Evolutionary conservation across 2,888 invertebrate species (phyloP).

Genomic region (Anoncus sp.): DNA sequence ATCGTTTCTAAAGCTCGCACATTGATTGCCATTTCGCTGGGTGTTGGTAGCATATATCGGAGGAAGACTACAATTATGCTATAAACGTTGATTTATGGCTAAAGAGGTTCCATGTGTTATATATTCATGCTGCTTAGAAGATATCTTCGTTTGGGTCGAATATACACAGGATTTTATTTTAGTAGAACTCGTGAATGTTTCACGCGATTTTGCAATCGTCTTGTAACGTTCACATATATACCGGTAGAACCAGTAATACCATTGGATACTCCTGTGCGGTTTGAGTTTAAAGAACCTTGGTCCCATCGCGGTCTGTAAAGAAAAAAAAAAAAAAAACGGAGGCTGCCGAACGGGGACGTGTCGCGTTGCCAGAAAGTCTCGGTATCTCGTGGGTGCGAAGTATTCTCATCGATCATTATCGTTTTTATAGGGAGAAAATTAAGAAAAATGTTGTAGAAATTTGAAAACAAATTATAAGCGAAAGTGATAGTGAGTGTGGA

Average conservation of each 20-base stretch:
- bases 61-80: not conserved
- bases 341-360: slow-evolving; percentile 28
- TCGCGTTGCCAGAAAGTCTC: slow-evolving; percentile 5
- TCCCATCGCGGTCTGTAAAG: slow-evolving; percentile 14
- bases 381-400: slow-evolving; percentile 9
- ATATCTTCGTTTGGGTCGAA: slow-evolving; percentile 11
- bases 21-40: not conserved
- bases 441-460: not conserved
- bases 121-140: not conserved
- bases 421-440: not conserved
- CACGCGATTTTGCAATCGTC: slow-evolving; percentile 52
- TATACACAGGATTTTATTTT: slow-evolving; percentile 26
- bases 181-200: slow-evolving; percentile 13
- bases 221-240: slow-evolving; percentile 48
- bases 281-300: slow-evolving; percentile 41
- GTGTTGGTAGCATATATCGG: too few relatives aligned
- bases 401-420: not conserved
- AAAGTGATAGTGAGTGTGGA: slow-evolving; percentile 4
- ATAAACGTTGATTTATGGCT: not conserved
- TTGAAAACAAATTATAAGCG: not conserved
- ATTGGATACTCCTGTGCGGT: slow-evolving; percentile 51
- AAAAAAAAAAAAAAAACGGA: slow-evolving; percentile 8
- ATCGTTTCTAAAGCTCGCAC: not conserved
- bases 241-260: slow-evolving; percentile 64
- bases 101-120: not conserved